A percentile compares a stretch with the other conserved stretches of the same genome.
Evolutionary conservation across 2,888 invertebrate species (phyloP).

Genomic region (Drosophila infuscata): DNA sequence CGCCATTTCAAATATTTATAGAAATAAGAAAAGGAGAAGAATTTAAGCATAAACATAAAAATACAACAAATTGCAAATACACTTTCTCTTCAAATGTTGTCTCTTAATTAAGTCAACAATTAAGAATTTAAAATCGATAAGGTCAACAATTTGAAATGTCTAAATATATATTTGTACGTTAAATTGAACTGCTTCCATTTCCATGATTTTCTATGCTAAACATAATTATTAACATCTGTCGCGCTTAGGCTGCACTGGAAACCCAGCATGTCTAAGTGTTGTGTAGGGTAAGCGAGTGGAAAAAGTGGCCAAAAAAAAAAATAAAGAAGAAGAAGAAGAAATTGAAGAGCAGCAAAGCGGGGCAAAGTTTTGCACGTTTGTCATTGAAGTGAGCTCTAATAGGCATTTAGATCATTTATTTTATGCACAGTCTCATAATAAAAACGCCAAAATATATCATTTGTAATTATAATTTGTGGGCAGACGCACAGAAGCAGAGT

Average conservation of each 20-base stretch:
- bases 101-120: neutral
- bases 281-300: conserved; percentile 28
- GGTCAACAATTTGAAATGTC: neutral
- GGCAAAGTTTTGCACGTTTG: conserved; percentile 63
- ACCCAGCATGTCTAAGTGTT: neutral
- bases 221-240: neutral
- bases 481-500: conserved; percentile 7
- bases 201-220: neutral
- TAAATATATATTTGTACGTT: neutral
- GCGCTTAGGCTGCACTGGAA: neutral
- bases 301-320: neutral
- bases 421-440: conserved; percentile 68
- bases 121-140: neutral
- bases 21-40: conserved; percentile 54
- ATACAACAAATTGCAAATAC: conserved; percentile 27
- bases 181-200: neutral
- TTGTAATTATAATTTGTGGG: conserved; percentile 72
- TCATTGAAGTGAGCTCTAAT: conserved; percentile 56
- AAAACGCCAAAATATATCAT: conserved; percentile 73
- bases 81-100: conserved; percentile 15
- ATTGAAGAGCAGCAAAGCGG: conserved; percentile 25
- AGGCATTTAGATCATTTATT: conserved; percentile 68
- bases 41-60: conserved; percentile 30
- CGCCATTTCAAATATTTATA: conserved; percentile 76
- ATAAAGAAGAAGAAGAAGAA: neutral